Base-by-base conservation (phyloP, 2,113 vertebrate genomes). In the Calidris pygmaea region DNA sequence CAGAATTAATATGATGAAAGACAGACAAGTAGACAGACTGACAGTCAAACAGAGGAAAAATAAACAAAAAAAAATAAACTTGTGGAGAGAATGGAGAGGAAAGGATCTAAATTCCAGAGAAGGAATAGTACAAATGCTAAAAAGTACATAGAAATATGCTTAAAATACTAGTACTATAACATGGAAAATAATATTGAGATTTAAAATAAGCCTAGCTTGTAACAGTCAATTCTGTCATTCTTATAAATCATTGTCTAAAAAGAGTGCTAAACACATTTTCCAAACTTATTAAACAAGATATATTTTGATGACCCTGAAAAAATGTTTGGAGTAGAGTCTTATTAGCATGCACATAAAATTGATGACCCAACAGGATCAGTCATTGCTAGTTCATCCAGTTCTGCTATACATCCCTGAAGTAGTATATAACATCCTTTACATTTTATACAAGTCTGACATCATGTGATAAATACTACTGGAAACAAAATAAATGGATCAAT, bases 381-480 rank as follows among this genome's bases (percentile, higher is more conserved):
- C 75, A 82, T 39, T 78, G 62, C 35, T 89, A 71, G 84, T 92
- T 87, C 76, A 76, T 39, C 24, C 29, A 59, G 12, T 59, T 94
- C 66, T 92, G 65, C 63, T 80, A 7, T 35, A 43, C 34, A 53
- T 85, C 68, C 79, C 73, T 73, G 63, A 92, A 86, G 79, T 18
- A 43, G 20, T n/a, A 66, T 63, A 66, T 63, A 90, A 53, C 5
- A 68, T 52, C 41, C 65, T 34, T 67, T 48, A 78, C 3, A 35
- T 88, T 90, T 88, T 95, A 32, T 72, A 48, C 29, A 80, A 96
- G 79, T 78, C 92, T 96, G 89, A 96, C 87, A 84, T 93, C 87
- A 83, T 76, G 37, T 41, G 52, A 88, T 67, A 93, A 86, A 77
- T 90, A 58, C 43, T 58, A 63, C 66, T 71, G 74, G 72, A 52